These are phyloP conservation scores for Chloroceryle inda DNA, from an alignment of 2,797 vertebrate species.

Conservation along the genomic window DNA sequence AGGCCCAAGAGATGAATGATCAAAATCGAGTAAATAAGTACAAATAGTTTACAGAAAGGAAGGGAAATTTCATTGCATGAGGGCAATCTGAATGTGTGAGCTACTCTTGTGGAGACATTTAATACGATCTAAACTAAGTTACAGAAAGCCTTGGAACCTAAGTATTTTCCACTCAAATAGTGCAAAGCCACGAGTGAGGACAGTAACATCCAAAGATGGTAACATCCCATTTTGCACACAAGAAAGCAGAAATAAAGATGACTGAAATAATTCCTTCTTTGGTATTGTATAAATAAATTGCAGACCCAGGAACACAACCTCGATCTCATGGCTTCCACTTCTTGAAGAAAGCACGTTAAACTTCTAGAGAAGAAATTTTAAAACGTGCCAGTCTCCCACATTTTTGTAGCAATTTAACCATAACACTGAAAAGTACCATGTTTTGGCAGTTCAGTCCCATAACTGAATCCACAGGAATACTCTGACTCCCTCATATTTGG, in stretches of 20 bases:
- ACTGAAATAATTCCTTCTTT: background rate
- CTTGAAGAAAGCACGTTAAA: background rate
- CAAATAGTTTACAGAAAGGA: constrained; percentile 12
- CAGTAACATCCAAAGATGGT: background rate
- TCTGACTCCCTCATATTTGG: background rate
- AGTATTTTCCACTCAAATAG: background rate
- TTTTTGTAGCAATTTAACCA: background rate
- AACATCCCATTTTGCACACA: background rate
- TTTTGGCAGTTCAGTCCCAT: rapidly evolving
- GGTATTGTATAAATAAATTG: background rate
- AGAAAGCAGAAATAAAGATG: background rate
- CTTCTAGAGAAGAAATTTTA: background rate
- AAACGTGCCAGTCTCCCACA: rapidly evolving
- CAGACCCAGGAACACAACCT: background rate
- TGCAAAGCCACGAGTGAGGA: background rate
- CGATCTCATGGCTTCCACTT: background rate
- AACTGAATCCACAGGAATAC: background rate
- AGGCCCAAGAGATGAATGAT: constrained; percentile 8
- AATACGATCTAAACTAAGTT: background rate
- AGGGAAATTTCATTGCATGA: background rate
- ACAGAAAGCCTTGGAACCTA: background rate
- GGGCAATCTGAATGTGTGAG: background rate
- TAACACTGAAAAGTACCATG: background rate
- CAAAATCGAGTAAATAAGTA: constrained; percentile 26
- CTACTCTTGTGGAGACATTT: background rate